Conservation (phyloP, 1,140 invertebrate species). For the Gonatopus flavifemur region DNA sequence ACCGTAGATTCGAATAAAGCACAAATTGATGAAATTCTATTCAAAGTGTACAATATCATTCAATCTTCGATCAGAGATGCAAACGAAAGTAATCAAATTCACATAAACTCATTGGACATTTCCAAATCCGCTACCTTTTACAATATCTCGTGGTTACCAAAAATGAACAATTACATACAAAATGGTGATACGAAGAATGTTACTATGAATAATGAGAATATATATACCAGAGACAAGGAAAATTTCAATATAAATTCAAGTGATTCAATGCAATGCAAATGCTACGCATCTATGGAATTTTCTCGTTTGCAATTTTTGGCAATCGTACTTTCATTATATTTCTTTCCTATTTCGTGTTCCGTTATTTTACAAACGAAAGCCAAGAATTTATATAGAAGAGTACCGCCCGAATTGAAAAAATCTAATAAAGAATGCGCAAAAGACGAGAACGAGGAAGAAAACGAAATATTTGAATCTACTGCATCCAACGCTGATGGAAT, state of each 20-base stretch:
- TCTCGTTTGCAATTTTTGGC: constrained; percentile 32
- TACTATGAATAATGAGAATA: too few relatives aligned
- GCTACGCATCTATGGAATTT: constrained; percentile 32
- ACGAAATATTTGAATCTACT: too few relatives aligned
- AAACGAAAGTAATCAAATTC: too few relatives aligned
- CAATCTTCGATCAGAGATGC: constrained; percentile 13
- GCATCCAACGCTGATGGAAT: too few relatives aligned
- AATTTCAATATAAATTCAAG: not conserved
- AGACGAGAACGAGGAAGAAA: too few relatives aligned
- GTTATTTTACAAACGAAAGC: constrained; percentile 24
- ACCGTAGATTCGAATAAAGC: not conserved
- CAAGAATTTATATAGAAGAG: not conserved
- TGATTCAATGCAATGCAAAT: constrained; percentile 16
- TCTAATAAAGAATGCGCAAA: too few relatives aligned
- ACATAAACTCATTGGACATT: not conserved
- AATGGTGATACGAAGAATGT: not conserved
- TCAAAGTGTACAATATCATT: constrained; percentile 23
- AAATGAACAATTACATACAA: constrained; percentile 6
- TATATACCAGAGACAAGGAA: not conserved
- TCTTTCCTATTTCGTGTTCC: constrained; percentile 32
- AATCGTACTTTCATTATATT: constrained; percentile 34
- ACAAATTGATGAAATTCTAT: constrained; percentile 25
- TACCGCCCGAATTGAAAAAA: constrained; percentile 1
- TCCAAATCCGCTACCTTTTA: not conserved
- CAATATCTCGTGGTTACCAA: constrained; percentile 4